Percentiles rank a stretch among this genome's conserved stretches.
These are phyloP conservation scores for Meiosimyza platycephala DNA, from an alignment of 2,888 invertebrate species.

Conservation along the genomic window DNA sequence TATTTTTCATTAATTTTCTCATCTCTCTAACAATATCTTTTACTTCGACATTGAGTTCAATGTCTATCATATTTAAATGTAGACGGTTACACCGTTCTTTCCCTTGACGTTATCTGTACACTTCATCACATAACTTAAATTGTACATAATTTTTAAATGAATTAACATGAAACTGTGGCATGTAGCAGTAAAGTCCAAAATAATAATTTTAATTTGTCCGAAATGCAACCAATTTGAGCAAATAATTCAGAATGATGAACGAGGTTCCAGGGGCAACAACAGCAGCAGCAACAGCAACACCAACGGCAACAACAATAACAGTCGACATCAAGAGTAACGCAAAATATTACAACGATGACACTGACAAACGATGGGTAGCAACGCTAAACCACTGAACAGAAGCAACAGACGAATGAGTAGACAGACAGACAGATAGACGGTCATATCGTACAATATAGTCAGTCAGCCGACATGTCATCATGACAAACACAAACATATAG, in stretches of 20 bases:
- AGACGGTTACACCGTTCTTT: no score
- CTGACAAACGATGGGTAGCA: neutral
- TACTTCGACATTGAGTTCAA: no score
- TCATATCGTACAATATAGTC: neutral
- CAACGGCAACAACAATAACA: neutral
- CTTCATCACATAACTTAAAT: neutral
- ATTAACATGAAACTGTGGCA: no score
- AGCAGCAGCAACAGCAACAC: neutral
- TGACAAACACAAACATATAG: neutral
- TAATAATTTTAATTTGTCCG: slow-evolving; percentile 31
- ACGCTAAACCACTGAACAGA: slow-evolving; percentile 10
- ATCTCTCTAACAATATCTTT: no score
- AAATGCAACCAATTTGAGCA: slow-evolving; percentile 53
- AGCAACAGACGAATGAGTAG: neutral
- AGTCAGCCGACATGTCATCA: slow-evolving; percentile 8
- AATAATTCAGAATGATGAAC: slow-evolving; percentile 59
- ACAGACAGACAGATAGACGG: slow-evolving; percentile 3
- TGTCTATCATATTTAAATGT: no score
- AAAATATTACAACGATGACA: slow-evolving; percentile 20
- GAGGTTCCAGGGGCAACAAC: slow-evolving; percentile 43
- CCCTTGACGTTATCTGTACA: no score
- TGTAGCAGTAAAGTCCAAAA: neutral
- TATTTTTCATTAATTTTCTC: no score
- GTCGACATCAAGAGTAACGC: neutral
- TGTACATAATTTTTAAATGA: neutral